Conservation (phyloP, 2,888 invertebrate species). For the Megalurothrips usitatus region DNA sequence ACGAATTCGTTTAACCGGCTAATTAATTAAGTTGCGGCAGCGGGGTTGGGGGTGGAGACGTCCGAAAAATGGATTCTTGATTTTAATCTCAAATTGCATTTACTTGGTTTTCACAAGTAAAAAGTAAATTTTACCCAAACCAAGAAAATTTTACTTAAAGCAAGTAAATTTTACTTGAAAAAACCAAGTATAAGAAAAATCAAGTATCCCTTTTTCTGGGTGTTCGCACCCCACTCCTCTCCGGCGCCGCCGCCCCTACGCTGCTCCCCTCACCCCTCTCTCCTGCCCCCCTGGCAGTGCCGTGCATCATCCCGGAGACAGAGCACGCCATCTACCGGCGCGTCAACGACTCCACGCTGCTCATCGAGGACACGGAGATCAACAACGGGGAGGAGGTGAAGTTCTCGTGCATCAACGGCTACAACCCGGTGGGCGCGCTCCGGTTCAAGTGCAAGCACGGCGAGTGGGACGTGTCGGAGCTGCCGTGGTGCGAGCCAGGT, state of each 20-base stretch:
- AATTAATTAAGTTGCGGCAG: no score
- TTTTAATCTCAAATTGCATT: no score
- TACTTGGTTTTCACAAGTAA: no score
- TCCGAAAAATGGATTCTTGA: no score
- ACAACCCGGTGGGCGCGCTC: slow-evolving; percentile 57
- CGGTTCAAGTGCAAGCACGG: slow-evolving; percentile 74
- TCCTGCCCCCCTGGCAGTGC: slow-evolving; percentile 51
- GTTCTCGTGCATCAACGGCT: slow-evolving; percentile 72
- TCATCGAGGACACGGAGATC: slow-evolving; percentile 58
- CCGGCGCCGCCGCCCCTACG: slow-evolving; percentile 7
- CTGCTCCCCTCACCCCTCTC: slow-evolving; percentile 25
- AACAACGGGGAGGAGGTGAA: slow-evolving; percentile 68
- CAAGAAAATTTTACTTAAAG: no score
- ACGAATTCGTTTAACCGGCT: no score
- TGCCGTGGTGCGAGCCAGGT: slow-evolving; percentile 75
- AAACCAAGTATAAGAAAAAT: no score
- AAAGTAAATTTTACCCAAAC: no score
- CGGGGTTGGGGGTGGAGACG: no score
- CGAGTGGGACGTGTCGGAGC: slow-evolving; percentile 70
- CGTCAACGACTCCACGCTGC: slow-evolving; percentile 35
- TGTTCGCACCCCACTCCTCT: no score
- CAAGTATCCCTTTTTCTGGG: no score
- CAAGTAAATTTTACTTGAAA: no score
- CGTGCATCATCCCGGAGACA: slow-evolving; percentile 65
- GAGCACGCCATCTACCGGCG: slow-evolving; percentile 60